Conservation (phyloP, 2,888 invertebrate genomes). For the Boloria selene region DNA sequence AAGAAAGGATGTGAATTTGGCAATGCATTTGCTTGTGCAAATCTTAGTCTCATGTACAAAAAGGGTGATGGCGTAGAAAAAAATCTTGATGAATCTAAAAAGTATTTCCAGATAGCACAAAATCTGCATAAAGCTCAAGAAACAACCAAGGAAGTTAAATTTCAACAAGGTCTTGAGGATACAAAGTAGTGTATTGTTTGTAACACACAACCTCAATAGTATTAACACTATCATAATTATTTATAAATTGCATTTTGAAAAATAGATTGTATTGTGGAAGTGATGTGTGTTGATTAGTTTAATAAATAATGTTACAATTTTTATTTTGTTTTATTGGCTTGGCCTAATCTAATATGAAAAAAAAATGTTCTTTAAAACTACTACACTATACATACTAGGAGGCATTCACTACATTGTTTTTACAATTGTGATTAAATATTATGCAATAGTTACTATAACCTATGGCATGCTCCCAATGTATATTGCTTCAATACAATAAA, state of each 20-base stretch:
- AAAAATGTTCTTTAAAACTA: too few species aligned
- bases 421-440: too few species aligned
- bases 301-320: constrained; percentile 12
- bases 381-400: too few species aligned
- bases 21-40: constrained; percentile 94
- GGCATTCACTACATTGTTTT: too few species aligned
- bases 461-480: too few species aligned
- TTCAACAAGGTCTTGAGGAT: constrained; percentile 80
- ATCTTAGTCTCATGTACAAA: constrained; percentile 93
- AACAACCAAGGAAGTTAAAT: constrained; percentile 78
- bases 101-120: constrained; percentile 87
- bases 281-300: not conserved
- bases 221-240: not conserved
- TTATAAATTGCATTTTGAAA: constrained; percentile 18
- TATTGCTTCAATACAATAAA: too few species aligned
- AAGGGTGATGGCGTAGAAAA: constrained; percentile 92
- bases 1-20: constrained; percentile 91
- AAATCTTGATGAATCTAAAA: constrained; percentile 86
- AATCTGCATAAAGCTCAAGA: constrained; percentile 86
- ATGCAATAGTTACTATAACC: too few species aligned
- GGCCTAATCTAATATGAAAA: not conserved
- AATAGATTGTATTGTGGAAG: not conserved
- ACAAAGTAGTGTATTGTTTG: constrained; percentile 14
- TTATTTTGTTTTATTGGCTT: constrained; percentile 3
- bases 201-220: not conserved